phyloP scores from a whole-genome alignment of 2,797 vertebrate species.

The Coregonus suidteri region DNA sequence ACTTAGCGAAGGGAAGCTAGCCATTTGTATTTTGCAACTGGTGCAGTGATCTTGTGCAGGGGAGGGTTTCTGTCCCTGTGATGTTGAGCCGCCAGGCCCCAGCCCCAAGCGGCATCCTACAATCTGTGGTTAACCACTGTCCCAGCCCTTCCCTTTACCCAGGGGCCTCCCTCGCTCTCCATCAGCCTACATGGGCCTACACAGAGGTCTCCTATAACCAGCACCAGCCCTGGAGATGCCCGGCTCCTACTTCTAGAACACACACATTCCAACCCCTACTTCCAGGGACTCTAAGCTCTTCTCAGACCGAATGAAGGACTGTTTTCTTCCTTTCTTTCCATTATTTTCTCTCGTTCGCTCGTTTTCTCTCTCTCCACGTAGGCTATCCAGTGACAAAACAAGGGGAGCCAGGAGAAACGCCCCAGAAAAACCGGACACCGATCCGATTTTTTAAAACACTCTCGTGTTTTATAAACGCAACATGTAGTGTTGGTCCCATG shows the following conservation, averaged over 20 bases:
- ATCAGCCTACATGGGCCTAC: constrained; percentile 20
- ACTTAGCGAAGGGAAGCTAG: constrained; percentile 38
- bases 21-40: constrained; percentile 37
- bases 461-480: constrained; percentile 8
- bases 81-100: constrained; percentile 63
- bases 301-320: constrained; percentile 27
- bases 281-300: constrained; percentile 19
- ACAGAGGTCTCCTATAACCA: constrained; percentile 21
- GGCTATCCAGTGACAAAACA: constrained; percentile 36
- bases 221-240: constrained; percentile 14
- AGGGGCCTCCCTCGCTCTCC: constrained; percentile 48
- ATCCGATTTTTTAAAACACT: constrained; percentile 57
- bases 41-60: constrained; percentile 46
- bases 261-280: constrained; percentile 22
- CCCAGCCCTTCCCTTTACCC: constrained; percentile 60
- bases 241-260: constrained; percentile 9
- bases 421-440: constrained; percentile 61
- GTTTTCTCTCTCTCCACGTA: constrained; percentile 11
- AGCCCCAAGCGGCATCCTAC: constrained; percentile 53
- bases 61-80: constrained; percentile 54
- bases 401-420: constrained; percentile 43
- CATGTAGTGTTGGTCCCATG: no score
- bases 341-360: constrained; percentile 6
- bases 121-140: constrained; percentile 74
- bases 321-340: constrained; percentile 29